phyloP scores from a whole-genome alignment of 2,888 invertebrate genomes.

The Trissoscelio sp. region DNA sequence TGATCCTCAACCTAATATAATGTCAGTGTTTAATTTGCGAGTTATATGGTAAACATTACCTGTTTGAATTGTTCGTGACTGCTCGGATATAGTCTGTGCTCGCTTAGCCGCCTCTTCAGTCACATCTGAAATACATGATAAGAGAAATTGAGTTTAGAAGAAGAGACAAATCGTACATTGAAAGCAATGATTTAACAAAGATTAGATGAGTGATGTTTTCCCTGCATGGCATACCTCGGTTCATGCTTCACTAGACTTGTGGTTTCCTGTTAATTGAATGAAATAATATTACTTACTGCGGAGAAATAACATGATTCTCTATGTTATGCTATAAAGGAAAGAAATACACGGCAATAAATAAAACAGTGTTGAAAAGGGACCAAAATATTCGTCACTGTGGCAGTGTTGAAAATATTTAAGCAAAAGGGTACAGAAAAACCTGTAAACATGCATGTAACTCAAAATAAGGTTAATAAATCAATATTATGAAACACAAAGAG shows the following conservation, averaged over 20 bases:
- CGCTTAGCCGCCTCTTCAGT: conserved; percentile 82
- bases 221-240: conserved; percentile 83
- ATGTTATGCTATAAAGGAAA: conserved; percentile 76
- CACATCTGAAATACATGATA: conserved; percentile 79
- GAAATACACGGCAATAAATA: conserved; percentile 73
- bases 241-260: conserved; percentile 82
- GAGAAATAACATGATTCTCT: conserved; percentile 75
- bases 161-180: conserved; percentile 75
- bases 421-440: conserved; percentile 78
- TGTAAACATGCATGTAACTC: conserved; percentile 82
- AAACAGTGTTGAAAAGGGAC: conserved; percentile 63
- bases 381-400: conserved; percentile 69
- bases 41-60: conserved; percentile 75
- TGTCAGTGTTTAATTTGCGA: conserved; percentile 55
- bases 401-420: conserved; percentile 71
- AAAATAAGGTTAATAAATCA: conserved; percentile 71
- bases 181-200: conserved; percentile 83
- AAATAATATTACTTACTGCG: conserved; percentile 80
- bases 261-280: conserved; percentile 82
- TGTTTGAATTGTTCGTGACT: conserved; percentile 76
- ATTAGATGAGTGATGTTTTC: conserved; percentile 83
- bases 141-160: conserved; percentile 53
- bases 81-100: conserved; percentile 79
- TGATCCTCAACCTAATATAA: conserved; percentile 77
- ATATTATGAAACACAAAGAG: conserved; percentile 56